Conservation (phyloP, 2,888 invertebrate genomes). For the Agrochola circellaris region DNA sequence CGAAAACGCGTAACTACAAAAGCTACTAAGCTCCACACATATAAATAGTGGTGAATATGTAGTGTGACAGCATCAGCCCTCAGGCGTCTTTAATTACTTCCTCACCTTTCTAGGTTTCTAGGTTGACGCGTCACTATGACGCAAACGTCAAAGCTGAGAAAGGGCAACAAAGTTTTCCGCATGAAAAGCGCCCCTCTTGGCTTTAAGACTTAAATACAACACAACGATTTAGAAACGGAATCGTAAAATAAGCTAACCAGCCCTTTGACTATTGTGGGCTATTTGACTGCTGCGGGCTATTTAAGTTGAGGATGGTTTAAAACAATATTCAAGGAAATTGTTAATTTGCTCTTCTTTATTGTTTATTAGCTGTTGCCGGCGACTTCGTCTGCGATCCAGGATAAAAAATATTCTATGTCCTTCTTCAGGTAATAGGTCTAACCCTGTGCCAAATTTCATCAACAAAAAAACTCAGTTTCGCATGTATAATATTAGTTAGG, state of each 20-base stretch:
- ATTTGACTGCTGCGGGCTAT: conserved; percentile 17
- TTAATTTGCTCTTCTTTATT: conserved; percentile 5
- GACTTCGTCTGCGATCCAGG: no score
- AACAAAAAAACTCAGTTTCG: no score
- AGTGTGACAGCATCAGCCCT: conserved; percentile 40
- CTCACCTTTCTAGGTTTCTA: conserved; percentile 68
- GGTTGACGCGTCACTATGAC: conserved; percentile 60
- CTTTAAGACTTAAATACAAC: conserved; percentile 51
- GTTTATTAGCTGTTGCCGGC: not conserved
- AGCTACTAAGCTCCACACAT: not conserved
- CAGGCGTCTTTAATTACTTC: conserved; percentile 67
- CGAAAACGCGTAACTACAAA: not conserved
- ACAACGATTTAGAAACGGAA: conserved; percentile 63
- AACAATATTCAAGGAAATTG: conserved; percentile 29
- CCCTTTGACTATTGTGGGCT: conserved; percentile 38
- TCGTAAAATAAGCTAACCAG: conserved; percentile 48
- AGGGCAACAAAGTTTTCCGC: conserved; percentile 62
- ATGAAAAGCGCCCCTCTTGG: conserved; percentile 59
- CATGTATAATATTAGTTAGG: no score
- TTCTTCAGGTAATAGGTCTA: no score
- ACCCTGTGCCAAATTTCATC: no score
- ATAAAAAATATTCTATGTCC: no score
- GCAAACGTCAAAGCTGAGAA: conserved; percentile 62
- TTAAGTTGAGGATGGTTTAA: conserved; percentile 2
- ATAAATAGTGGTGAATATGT: conserved; percentile 25